Percentiles rank a stretch among this genome's conserved stretches.
phyloP scores from a whole-genome alignment of 2,113 vertebrate species.

The Austrofundulus limnaeus region DNA sequence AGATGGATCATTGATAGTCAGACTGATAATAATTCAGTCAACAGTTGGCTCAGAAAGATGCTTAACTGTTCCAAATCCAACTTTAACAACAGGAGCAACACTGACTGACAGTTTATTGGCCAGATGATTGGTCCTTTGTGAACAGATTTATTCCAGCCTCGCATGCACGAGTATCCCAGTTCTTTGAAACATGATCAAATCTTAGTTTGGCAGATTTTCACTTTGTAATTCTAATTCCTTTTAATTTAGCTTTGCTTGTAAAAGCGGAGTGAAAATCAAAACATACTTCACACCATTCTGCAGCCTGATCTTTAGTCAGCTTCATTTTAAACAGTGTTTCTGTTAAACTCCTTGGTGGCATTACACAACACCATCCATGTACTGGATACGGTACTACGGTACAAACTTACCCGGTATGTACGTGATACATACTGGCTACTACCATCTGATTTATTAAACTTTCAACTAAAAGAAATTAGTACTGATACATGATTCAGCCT shows the following conservation, averaged over 20 bases:
- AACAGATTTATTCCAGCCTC: not conserved
- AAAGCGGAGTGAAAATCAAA: no score
- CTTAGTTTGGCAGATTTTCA: no score
- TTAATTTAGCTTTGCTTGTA: conserved; percentile 2
- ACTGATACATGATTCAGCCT: no score
- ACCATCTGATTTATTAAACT: no score
- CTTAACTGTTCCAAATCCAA: not conserved
- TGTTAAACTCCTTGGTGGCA: no score
- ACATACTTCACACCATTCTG: conserved; percentile 35
- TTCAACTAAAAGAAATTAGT: no score
- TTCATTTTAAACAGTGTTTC: not conserved
- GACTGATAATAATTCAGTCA: conserved; percentile 10
- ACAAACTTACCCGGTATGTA: no score
- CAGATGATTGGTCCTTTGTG: not conserved
- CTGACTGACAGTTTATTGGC: not conserved
- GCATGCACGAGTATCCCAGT: not conserved
- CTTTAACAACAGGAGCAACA: not conserved
- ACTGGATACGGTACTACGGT: no score
- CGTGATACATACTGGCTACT: no score
- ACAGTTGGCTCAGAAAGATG: not conserved
- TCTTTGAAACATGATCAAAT: not conserved
- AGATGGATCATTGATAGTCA: not conserved
- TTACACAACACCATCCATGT: no score
- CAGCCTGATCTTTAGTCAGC: conserved; percentile 6
- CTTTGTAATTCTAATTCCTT: not conserved